A percentile compares a stretch with the other conserved stretches of the same genome.
Evolutionary conservation across 2,113 vertebrate species (phyloP).

Genomic region (Tragelaphus buxtoni): DNA sequence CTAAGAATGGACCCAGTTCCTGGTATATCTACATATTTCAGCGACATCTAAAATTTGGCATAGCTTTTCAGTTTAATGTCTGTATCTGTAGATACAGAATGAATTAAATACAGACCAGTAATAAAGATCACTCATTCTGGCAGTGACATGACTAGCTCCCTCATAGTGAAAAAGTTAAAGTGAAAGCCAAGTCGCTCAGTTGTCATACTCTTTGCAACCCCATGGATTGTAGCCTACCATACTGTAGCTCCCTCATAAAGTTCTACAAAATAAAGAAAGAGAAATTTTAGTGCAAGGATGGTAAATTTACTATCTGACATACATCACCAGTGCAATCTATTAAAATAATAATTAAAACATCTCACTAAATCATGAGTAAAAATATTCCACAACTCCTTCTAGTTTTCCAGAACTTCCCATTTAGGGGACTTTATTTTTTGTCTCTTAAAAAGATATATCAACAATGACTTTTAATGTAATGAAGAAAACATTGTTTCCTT

Average conservation of each 20-base stretch:
- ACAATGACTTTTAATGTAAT: conserved; percentile 26
- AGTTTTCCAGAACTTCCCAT: not conserved
- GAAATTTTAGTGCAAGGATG: not conserved
- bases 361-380: not conserved
- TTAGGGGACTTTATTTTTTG: not conserved
- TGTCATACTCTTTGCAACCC: not conserved
- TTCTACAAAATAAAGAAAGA: not conserved
- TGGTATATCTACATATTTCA: not conserved
- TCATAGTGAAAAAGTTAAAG: not conserved
- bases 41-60: not conserved
- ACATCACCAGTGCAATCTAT: not conserved
- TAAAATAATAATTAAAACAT: not conserved
- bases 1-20: not conserved
- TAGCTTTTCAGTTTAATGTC: not conserved
- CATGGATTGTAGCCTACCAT: not conserved
- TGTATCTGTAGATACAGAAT: not conserved
- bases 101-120: not conserved
- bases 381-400: not conserved
- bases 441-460: not conserved
- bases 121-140: not conserved
- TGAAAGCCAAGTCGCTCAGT: not conserved
- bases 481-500: conserved; percentile 46
- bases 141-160: not conserved
- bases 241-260: not conserved
- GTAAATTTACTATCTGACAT: not conserved